Evolutionary conservation across 1,140 invertebrate species (phyloP), one percentile per base, ranked within the genome.

Genomic region (Drosophila watanabei): DNA sequence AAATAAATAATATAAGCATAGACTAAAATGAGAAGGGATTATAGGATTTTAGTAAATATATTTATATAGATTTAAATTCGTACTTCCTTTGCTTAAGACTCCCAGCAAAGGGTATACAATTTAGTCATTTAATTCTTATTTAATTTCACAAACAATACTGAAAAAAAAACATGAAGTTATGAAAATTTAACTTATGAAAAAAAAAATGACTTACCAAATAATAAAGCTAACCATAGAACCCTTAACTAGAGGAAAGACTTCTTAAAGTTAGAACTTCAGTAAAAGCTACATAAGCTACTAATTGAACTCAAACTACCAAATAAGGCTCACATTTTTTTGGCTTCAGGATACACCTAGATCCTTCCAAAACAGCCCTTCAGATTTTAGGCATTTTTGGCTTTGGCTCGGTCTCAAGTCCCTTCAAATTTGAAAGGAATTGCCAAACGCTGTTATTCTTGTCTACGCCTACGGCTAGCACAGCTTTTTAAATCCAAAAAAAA

Each of bases 371-470:
- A 20, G 24, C 20, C 9, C 37, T 61, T 28, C 16, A 46, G 1
- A 33, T 37, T 49, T 51, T 10, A 32, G 35, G 24, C 52, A 48
- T 16, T 0, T 14, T 37, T 65, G 28, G 28, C 18, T 24, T 24
- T 52, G 30, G 46, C 66, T 59, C 5, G 7, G 18, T 33, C 59
- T 61, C 69, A 43, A 73, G 54, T n/a, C n/a, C 54, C 30, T 14
- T 41, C 37, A 58, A 49, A 41, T 28, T 4, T 41, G 33, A 37
- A 72, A 37, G 11, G 51, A 73, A 60, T 46, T 46, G 24, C 37
- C 51, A 59, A 71, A 51, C 11, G 14, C 18, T 72, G 70, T 73
- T 73, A 60, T 73, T 73, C 68, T 60, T 60, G 70, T 72, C 68
- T 72, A 60, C 54, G 70, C 70, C 70, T 73, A 78, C 61, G 52